These are phyloP conservation scores for Upupa epops DNA, from an alignment of 2,113 vertebrate species.

Conservation along the genomic window DNA sequence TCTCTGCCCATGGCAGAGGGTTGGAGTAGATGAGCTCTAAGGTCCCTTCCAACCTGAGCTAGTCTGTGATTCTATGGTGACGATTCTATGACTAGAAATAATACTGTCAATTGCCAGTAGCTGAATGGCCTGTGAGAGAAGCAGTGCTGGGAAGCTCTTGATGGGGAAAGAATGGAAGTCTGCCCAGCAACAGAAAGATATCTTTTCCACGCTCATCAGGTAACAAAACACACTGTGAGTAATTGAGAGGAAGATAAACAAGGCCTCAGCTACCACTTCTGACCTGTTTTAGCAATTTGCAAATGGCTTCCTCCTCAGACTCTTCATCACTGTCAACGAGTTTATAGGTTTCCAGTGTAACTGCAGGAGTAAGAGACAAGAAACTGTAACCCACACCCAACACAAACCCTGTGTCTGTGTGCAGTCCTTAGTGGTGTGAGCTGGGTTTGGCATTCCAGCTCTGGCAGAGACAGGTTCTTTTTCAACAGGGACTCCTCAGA, in stretches of 20 bases:
- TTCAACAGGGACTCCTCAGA: neutral
- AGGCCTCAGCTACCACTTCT: neutral
- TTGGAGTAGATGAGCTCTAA: too few relatives aligned
- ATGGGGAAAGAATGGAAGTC: neutral
- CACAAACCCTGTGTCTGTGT: neutral
- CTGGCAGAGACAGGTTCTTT: neutral
- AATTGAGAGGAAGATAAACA: neutral
- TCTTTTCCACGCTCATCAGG: neutral
- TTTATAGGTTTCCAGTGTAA: slow-evolving; percentile 80
- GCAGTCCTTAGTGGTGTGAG: neutral
- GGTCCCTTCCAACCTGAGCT: too few relatives aligned
- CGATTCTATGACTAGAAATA: neutral
- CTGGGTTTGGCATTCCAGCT: neutral
- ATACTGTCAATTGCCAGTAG: neutral
- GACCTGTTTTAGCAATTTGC: slow-evolving; percentile 88
- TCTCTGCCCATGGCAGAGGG: too few relatives aligned
- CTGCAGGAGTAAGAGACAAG: slow-evolving; percentile 67
- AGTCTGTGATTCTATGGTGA: too few relatives aligned
- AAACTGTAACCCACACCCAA: neutral
- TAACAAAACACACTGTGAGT: neutral
- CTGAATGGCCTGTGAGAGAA: neutral
- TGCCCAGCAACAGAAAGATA: neutral
- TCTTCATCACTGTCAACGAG: slow-evolving; percentile 91
- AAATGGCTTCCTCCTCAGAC: slow-evolving; percentile 86
- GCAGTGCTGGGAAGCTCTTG: neutral